Evolutionary conservation across 2,888 invertebrate genomes (phyloP), one percentile per base, ranked within the genome.

Genomic region (Miltochrista miniata): DNA sequence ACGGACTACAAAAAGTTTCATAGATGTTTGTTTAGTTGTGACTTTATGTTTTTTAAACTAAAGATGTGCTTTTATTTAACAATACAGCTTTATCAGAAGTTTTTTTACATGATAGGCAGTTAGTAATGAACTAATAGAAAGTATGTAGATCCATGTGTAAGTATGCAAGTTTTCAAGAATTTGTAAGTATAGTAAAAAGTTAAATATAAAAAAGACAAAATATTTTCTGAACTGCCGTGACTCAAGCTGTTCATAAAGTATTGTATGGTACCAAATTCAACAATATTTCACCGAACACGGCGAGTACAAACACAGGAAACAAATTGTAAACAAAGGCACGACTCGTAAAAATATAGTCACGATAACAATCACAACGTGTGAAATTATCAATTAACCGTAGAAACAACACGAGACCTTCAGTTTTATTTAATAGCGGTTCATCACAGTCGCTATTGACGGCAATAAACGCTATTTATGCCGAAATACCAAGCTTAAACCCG

Each of bases 321-420:
- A 79, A 84, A 65, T 83, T 85, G 83, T 88, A 90, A 90, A 90
- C 89, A 88, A 88, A 81, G 78, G 59, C 74, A 69, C 70, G 70
- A 74, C 71, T 82, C 77, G 72, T 83, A 76, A 84, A 83, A 77
- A 59, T 63, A 64, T 61, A 68, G 70, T 59, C 72, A 62, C 54
- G 63, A 60, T 62, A 71, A 68, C 68, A 64, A 73, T 70, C 54
- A 45, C 48, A 50, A 58, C 57, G 63, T 64, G 69, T 72, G 59
- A 68, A 63, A 73, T 71, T 65, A 70, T 68, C 70, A 68, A 70
- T 64, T 59, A 60, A 61, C 54, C 64, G 66, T 68, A 57, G 51
- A 62, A 60, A 69, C 58, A 64, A 70, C 64, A 70, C 59, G 57
- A 70, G 59, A 61, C 64, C 65, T 66, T 65, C 64, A 61, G 51